These are phyloP conservation scores for Drosophila albomicans DNA, from an alignment of 1,140 invertebrate genomes.

Conservation along the genomic window DNA sequence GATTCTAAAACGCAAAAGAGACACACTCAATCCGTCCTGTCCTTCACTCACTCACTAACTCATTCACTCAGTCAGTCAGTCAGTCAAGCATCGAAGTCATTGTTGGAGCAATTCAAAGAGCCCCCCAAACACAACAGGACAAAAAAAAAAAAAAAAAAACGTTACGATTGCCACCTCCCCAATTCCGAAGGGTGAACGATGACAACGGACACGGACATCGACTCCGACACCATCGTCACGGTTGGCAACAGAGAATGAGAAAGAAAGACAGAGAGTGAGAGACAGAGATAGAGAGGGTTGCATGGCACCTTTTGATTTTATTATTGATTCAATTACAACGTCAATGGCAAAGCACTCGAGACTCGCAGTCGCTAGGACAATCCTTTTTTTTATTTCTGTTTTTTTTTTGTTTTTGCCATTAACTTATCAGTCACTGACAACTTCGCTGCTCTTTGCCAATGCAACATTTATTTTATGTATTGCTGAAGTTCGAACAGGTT, in stretches of 20 bases:
- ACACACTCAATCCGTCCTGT: constrained; percentile 41
- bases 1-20: constrained; percentile 76
- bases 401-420: constrained; percentile 17
- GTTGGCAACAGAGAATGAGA: background rate
- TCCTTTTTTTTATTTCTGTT: background rate
- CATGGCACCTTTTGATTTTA: constrained; percentile 64
- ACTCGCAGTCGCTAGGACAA: constrained; percentile 26
- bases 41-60: background rate
- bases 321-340: constrained; percentile 79
- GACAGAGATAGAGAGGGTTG: background rate
- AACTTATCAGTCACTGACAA: constrained; percentile 27
- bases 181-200: constrained; percentile 29
- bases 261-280: background rate
- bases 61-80: constrained; percentile 9
- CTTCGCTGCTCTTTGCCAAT: background rate
- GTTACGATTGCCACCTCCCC: background rate
- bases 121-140: constrained; percentile 4
- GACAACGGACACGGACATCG: constrained; percentile 49
- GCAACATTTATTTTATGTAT: background rate
- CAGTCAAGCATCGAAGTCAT: constrained; percentile 14
- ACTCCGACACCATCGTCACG: constrained; percentile 18
- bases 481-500: too few species aligned
- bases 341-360: constrained; percentile 49
- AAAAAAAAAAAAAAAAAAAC: background rate
- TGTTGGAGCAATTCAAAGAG: constrained; percentile 13